These are phyloP conservation scores for Xestia xanthographa DNA, from an alignment of 2,888 invertebrate species.

Conservation along the genomic window DNA sequence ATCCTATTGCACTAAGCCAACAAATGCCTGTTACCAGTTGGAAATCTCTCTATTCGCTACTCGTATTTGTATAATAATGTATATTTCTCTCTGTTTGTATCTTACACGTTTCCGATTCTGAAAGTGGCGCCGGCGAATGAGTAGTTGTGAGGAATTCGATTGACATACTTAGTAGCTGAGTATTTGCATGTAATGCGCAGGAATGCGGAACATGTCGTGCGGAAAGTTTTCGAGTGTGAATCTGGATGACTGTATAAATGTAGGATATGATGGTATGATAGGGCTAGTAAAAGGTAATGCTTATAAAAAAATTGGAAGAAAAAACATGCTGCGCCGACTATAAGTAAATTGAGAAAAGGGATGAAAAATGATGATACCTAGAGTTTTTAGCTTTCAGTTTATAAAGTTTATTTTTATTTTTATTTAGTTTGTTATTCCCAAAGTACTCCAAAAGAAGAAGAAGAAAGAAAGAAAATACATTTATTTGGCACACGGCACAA, in stretches of 20 bases:
- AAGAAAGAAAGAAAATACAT: no score
- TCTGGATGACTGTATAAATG: background rate
- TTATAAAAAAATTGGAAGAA: background rate
- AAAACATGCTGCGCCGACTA: background rate
- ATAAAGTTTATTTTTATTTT: no score
- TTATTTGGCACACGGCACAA: no score
- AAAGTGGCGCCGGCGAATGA: background rate
- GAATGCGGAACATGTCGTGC: background rate
- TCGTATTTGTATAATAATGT: no score
- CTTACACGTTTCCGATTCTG: background rate
- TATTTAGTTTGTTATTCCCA: no score
- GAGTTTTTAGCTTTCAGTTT: background rate
- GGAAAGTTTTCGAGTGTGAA: background rate
- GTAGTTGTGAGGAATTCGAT: slow-evolving; percentile 5
- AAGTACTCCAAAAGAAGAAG: no score
- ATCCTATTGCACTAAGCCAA: background rate
- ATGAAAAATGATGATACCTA: background rate
- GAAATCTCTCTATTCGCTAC: background rate
- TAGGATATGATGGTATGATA: background rate
- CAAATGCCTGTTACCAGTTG: background rate
- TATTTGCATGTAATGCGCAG: background rate
- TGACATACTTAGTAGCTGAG: slow-evolving; percentile 6
- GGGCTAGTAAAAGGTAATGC: background rate
- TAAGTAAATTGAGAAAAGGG: background rate
- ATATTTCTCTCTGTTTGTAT: background rate